These are phyloP conservation scores for Gila orcuttii DNA, from an alignment of 2,113 vertebrate species.

Conservation along the genomic window DNA sequence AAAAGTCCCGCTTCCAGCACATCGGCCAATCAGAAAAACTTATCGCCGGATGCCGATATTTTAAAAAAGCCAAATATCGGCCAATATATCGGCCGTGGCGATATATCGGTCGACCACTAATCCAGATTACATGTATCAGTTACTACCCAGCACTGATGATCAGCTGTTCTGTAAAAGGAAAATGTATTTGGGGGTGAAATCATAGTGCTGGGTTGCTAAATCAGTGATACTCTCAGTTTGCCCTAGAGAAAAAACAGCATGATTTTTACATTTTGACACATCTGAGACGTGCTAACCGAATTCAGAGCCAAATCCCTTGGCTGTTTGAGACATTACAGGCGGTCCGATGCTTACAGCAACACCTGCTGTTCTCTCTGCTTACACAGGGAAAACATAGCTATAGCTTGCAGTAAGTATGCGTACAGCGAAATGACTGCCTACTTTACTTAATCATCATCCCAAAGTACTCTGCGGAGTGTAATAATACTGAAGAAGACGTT, in stretches of 20 bases:
- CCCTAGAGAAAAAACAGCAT: conserved; percentile 48
- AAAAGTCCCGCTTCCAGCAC: too few species aligned
- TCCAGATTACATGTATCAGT: too few species aligned
- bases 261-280: conserved; percentile 54
- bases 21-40: too few species aligned
- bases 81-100: too few species aligned
- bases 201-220: conserved; percentile 35
- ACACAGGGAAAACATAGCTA: conserved; percentile 24
- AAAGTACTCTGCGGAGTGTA: conserved; percentile 13
- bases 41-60: too few species aligned
- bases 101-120: too few species aligned
- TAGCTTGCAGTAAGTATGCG: conserved; percentile 16
- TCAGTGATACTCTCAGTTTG: conserved; percentile 57
- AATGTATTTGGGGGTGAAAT: conserved; percentile 17
- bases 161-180: neutral
- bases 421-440: conserved; percentile 26
- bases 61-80: too few species aligned
- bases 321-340: conserved; percentile 30
- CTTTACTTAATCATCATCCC: conserved; percentile 34
- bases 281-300: conserved; percentile 60
- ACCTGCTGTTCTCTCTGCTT: conserved; percentile 36
- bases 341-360: conserved; percentile 31
- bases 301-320: conserved; percentile 45
- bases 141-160: neutral
- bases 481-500: conserved; percentile 28